A percentile compares a stretch with the other conserved stretches of the same genome.
These are phyloP conservation scores for Proctacanthus coquilletti DNA, from an alignment of 1,140 invertebrate genomes.

Conservation along the genomic window DNA sequence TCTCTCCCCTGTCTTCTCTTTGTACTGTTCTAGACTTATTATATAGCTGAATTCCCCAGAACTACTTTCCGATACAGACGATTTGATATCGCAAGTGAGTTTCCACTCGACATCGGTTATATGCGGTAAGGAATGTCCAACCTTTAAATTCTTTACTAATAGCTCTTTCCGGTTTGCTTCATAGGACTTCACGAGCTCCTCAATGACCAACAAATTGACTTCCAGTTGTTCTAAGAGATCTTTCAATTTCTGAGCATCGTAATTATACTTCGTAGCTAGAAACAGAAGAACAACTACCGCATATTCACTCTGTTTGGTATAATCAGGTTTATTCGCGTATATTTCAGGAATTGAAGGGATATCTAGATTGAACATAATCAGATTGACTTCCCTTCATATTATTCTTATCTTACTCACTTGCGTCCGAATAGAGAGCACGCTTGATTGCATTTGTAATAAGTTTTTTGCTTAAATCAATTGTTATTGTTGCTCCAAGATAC, in stretches of 20 bases:
- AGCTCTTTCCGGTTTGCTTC: slow-evolving; percentile 21
- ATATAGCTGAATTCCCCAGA: slow-evolving; percentile 18
- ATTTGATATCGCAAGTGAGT: slow-evolving; percentile 24
- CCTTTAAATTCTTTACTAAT: slow-evolving; percentile 17
- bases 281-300: slow-evolving; percentile 20
- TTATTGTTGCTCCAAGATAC: slow-evolving; percentile 15
- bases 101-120: slow-evolving; percentile 27
- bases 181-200: slow-evolving; percentile 19
- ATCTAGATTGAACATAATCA: slow-evolving; percentile 9
- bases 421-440: slow-evolving; percentile 21
- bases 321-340: slow-evolving; percentile 20
- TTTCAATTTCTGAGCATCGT: slow-evolving; percentile 12
- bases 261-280: slow-evolving; percentile 20
- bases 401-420: slow-evolving; percentile 15
- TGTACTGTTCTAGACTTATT: slow-evolving; percentile 20
- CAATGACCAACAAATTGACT: slow-evolving; percentile 11
- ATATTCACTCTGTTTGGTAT: slow-evolving; percentile 27
- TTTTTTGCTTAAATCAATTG: slow-evolving; percentile 14
- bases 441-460: slow-evolving; percentile 23
- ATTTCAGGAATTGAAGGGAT: slow-evolving; percentile 26
- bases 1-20: slow-evolving; percentile 18
- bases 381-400: neutral
- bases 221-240: slow-evolving; percentile 13
- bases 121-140: slow-evolving; percentile 20
- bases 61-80: slow-evolving; percentile 18